phyloP scores from a whole-genome alignment of 53 echinoderm and acorn worm genomes.

The Astropecten irregularis region DNA sequence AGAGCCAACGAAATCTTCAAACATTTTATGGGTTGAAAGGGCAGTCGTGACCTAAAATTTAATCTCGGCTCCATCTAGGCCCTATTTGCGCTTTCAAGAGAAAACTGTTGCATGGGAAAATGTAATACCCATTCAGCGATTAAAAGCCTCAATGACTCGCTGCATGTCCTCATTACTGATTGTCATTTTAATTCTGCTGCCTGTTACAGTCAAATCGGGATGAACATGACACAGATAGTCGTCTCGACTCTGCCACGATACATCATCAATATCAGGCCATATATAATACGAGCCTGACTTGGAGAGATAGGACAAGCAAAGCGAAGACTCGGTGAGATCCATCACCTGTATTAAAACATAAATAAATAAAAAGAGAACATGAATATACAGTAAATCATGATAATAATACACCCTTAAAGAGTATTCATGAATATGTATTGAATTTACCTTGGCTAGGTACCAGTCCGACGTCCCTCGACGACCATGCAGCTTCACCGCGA shows the following conservation, averaged over 20 bases:
- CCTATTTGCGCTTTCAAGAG: no score
- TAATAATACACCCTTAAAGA: no score
- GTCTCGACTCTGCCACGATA: not conserved
- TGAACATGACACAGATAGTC: constrained; percentile 4
- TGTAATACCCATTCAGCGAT: not conserved
- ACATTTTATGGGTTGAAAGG: not conserved
- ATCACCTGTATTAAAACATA: not conserved
- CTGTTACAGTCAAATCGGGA: not conserved
- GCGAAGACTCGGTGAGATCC: not conserved
- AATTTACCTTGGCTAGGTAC: not conserved
- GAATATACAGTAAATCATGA: no score
- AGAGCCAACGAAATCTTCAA: no score
- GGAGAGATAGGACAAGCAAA: not conserved
- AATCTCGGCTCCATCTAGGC: not conserved
- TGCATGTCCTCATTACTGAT: not conserved
- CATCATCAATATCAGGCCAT: not conserved
- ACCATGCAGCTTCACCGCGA: not conserved
- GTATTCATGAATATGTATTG: not conserved
- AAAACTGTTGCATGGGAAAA: not conserved
- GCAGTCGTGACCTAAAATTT: not conserved
- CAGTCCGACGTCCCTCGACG: not conserved
- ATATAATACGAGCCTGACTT: constrained; percentile 3
- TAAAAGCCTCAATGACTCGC: not conserved
- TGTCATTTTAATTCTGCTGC: not conserved
- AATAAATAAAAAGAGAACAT: not conserved